phyloP scores from a whole-genome alignment of 1,140 invertebrate genomes.

The Eulimnadia texana region DNA sequence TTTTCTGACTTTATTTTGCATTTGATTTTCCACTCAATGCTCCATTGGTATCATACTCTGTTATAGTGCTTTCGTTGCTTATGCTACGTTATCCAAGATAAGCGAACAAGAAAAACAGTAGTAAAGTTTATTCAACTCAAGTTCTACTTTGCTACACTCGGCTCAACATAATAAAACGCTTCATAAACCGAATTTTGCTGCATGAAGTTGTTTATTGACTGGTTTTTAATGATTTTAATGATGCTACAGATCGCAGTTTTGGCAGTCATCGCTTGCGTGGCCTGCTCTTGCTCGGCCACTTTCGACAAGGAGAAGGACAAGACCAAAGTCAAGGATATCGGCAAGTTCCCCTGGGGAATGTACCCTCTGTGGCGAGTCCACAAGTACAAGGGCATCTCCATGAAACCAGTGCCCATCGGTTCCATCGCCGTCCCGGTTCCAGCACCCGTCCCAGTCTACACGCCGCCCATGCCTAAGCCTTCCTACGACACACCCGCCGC shows the following conservation, averaged over 20 bases:
- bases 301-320: not conserved
- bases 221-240: not conserved
- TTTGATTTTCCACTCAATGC: no score
- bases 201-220: not conserved
- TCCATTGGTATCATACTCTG: no score
- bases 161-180: no score
- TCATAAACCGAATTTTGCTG: not conserved
- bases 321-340: not conserved
- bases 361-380: conserved; percentile 15
- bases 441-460: not conserved
- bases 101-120: no score
- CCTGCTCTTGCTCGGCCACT: not conserved
- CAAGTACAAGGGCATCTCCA: conserved; percentile 15
- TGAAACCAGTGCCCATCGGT: conserved; percentile 15
- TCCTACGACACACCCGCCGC: not conserved
- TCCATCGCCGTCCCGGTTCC: not conserved
- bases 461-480: not conserved
- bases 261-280: not conserved
- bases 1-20: not conserved
- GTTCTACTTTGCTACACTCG: no score
- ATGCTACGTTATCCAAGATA: no score
- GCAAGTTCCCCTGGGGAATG: conserved; percentile 13
- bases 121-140: no score
- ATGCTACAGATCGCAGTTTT: not conserved
- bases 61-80: no score